phyloP scores from a whole-genome alignment of 2,888 invertebrate species.

The Lepidocyrtoides sp. region DNA sequence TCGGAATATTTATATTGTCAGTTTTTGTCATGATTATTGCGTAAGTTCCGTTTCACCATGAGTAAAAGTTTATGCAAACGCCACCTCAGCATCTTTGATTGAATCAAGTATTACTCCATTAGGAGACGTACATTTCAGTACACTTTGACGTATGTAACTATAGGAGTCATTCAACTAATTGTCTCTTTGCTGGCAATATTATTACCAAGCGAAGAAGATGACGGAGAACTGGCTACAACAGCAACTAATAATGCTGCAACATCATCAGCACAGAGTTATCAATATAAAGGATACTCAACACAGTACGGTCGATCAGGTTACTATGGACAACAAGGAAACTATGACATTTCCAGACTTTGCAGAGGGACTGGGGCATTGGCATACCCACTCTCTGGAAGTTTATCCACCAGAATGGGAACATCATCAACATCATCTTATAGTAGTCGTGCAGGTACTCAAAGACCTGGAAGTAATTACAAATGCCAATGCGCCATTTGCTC shows the following conservation, averaged over 20 bases:
- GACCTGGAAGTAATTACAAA: background rate
- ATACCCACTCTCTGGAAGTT: background rate
- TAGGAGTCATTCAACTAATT: slow-evolving; percentile 80
- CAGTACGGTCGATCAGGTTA: background rate
- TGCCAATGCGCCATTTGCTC: slow-evolving; percentile 69
- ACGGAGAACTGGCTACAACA: no score
- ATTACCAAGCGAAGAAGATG: slow-evolving; percentile 82
- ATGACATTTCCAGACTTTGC: background rate
- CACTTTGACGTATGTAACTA: slow-evolving; percentile 69
- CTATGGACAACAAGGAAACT: background rate
- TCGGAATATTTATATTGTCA: slow-evolving; percentile 60
- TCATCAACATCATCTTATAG: background rate
- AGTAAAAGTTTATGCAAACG: no score
- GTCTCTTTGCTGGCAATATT: slow-evolving; percentile 78
- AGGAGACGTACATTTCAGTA: slow-evolving; percentile 52
- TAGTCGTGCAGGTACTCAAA: background rate
- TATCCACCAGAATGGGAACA: background rate
- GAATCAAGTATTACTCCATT: background rate
- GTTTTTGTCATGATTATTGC: slow-evolving; percentile 60
- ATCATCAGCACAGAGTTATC: background rate
- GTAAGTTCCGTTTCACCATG: no score
- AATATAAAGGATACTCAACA: background rate
- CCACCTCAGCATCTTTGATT: no score
- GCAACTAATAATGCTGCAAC: background rate
- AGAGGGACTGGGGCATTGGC: no score